phyloP scores from a whole-genome alignment of 2,888 invertebrate genomes.

The Euplagia quadripunctaria region DNA sequence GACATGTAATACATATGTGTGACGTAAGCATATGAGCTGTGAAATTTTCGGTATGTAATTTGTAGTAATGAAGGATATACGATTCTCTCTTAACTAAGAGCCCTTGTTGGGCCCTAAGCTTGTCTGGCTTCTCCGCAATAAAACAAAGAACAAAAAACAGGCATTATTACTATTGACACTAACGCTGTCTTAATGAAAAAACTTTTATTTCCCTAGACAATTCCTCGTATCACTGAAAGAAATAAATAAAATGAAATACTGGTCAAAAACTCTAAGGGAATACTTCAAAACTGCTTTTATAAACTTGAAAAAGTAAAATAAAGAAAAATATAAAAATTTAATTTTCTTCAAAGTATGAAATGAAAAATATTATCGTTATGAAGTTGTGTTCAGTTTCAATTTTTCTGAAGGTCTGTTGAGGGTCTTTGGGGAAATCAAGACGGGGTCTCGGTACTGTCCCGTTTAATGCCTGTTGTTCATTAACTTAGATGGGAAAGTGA shows the following conservation, averaged over 20 bases:
- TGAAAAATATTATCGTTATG: slow-evolving; percentile 52
- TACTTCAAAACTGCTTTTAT: slow-evolving; percentile 37
- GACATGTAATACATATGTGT: no score
- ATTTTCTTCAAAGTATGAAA: slow-evolving; percentile 44
- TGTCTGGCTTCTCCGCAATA: no score
- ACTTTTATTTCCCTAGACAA: slow-evolving; percentile 24
- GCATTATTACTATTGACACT: no score
- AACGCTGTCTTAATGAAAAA: no score
- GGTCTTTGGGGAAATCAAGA: slow-evolving; percentile 61
- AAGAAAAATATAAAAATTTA: slow-evolving; percentile 34
- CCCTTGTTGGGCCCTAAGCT: no score
- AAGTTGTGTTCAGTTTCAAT: slow-evolving; percentile 58
- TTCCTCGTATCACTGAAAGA: slow-evolving; percentile 22
- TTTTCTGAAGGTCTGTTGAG: slow-evolving; percentile 59
- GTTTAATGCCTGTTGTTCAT: slow-evolving; percentile 53
- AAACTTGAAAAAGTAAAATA: slow-evolving; percentile 30
- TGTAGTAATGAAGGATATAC: no score
- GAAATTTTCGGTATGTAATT: no score
- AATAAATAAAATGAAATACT: slow-evolving; percentile 31
- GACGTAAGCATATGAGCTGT: no score
- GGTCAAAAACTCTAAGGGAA: slow-evolving; percentile 37
- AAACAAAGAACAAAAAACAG: no score
- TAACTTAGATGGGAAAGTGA: slow-evolving; percentile 35
- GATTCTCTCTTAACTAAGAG: no score
- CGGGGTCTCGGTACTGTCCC: slow-evolving; percentile 50